Evolutionary conservation across 2,113 vertebrate genomes (phyloP), one percentile per base, ranked within the genome.

Genomic region (Sinocyclocheilus anophthalmus): DNA sequence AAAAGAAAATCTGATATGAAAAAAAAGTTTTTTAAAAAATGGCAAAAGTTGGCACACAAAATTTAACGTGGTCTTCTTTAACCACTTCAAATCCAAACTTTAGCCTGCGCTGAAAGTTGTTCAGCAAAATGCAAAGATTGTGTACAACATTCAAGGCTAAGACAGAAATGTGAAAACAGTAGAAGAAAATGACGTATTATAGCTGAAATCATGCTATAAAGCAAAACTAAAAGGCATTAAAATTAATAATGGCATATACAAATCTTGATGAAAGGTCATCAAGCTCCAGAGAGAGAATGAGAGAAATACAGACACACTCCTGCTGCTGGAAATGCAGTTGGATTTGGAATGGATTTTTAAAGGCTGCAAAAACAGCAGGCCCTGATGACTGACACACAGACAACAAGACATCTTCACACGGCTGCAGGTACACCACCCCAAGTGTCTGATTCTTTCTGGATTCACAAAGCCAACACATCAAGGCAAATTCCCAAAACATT

Each of bases 241-340:
- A 24, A 65, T 12, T 0, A 26, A 65, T 9, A 16, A 37, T 33
- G 16, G 1, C 16, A 69, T 18, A 30, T 37, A 33, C 18, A 69
- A 37, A 24, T 5, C 67, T 69, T 30, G 12, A 16, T 14, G 2
- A 67, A 67, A 67, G 5, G 13, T 26, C 67, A 70, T 70, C 30
- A n/a, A 70, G 69, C 69, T 70, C 67, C 16, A 37, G 33, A 70
- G 61, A 63, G 61, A 65, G 30, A 70, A 70, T 10, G 33, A 70
- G 33, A 70, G 69, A 72, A 33, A 37, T 39, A 24, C 59, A 24
- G n/a, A 63, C n/a, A 63, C n/a, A 63, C 1, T 45, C 42, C 59
- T 63, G 59, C 59, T 12, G 59, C 59, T 63, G 59, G 65, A 18
- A 69, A 13, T 30, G 65, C 65, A 69, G 26, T 69, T 63, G 59